A percentile compares a stretch with the other conserved stretches of the same genome.
These are phyloP conservation scores for Cherax quadricarinatus DNA, from an alignment of 1,140 invertebrate genomes.

Conservation along the genomic window DNA sequence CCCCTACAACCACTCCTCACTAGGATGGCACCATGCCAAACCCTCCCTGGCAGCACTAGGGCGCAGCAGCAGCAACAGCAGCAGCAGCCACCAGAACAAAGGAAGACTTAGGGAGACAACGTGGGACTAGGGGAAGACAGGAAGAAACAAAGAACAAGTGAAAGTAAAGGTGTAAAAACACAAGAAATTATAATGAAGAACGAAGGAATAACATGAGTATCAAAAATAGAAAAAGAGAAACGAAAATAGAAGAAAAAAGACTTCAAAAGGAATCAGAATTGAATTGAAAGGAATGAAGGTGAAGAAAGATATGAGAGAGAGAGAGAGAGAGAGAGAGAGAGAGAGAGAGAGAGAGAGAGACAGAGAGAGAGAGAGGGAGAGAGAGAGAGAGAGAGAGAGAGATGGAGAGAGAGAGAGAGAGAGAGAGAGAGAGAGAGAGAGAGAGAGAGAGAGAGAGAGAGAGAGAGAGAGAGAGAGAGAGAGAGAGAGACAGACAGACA, in stretches of 20 bases:
- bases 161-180: background rate
- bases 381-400: constrained; percentile 1
- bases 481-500: background rate
- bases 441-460: background rate
- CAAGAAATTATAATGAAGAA: no score
- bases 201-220: no score
- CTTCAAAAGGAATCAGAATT: no score
- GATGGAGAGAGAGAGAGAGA: background rate
- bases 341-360: background rate
- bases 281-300: no score
- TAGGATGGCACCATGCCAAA: background rate
- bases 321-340: constrained; percentile 1
- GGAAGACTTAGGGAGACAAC: background rate
- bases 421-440: background rate
- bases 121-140: background rate
- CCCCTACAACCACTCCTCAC: background rate
- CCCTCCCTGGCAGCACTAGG: background rate
- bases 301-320: background rate
- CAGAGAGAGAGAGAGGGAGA: background rate
- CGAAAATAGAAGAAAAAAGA: no score
- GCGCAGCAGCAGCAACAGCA: no score
- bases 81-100: background rate
- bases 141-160: background rate
- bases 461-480: constrained; percentile 6
- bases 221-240: no score